Base-by-base conservation (phyloP, 1,140 invertebrate species). In the Pseudomyrmex flavicornis region DNA sequence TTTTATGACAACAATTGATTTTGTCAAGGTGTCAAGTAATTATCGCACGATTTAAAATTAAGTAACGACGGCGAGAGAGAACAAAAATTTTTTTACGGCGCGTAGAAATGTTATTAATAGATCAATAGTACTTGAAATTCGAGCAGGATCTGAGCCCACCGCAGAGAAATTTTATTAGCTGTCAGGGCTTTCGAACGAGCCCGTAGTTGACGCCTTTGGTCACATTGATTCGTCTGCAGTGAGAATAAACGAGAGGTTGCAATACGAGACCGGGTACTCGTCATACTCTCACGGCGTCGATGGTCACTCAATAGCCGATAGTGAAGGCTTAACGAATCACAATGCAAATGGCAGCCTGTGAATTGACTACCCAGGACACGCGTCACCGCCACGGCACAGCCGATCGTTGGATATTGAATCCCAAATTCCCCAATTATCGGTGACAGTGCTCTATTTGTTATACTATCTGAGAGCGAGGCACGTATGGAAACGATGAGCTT, bases 361-460 rank as follows among this genome's bases (percentile, higher is more conserved):
- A 68, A 90, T 90, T 90, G 83, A 58, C 59, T 54, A 90, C 61
- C 62, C 90, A 85, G 79, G 70, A 63, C 90, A 90, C 90, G 90
- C 85, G 83, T 88, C 63, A 73, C 86, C 85, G 77, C 82, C 63
- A 86, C 58, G 83, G 79, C 61, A 61, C 66, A 59, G 83, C 83
- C 89, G 88, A 88, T 90, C 86, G 91, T 91, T 83, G 90, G 89
- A 93, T 93, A 92, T 93, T 92, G 92, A 93, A 94, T 93, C 92
- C 89, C 84, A 91, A 92, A 93, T 92, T 90, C 90, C 88, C 89
- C 88, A 89, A 90, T 90, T 89, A 92, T 90, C 91, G 88, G 91
- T 84, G 85, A 83, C 82, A 80, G 61, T 89, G 90, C 91, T 93
- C 92, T 91, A 93, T 93, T 93, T 93, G 91, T 93, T 89, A 91